Evolutionary conservation across 2,888 invertebrate genomes (phyloP).

Genomic region (Sipha maydis): DNA sequence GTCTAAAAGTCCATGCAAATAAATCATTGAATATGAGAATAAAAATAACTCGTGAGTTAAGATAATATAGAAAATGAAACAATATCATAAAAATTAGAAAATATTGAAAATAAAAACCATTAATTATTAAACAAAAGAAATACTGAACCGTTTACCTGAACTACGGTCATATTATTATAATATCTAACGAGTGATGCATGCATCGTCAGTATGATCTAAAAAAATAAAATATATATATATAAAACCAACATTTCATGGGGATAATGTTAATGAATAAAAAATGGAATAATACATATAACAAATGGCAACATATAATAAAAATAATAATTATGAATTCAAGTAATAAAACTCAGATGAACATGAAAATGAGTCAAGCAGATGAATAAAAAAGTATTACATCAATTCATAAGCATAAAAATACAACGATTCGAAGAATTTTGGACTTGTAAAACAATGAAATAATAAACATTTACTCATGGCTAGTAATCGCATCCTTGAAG

Average conservation of each 20-base stretch:
- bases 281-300: conserved; percentile 18
- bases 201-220: conserved; percentile 42
- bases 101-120: conserved; percentile 40
- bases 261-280: conserved; percentile 36
- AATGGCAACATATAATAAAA: conserved; percentile 23
- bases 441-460: conserved; percentile 60
- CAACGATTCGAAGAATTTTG: conserved; percentile 55
- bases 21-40: conserved; percentile 16
- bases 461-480: conserved; percentile 77
- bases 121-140: conserved; percentile 22
- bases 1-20: conserved; percentile 44
- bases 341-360: conserved; percentile 42
- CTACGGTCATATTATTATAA: conserved; percentile 23
- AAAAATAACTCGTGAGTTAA: conserved; percentile 12
- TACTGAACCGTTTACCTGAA: conserved; percentile 56
- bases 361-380: conserved; percentile 60
- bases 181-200: conserved; percentile 42
- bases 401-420: conserved; percentile 61
- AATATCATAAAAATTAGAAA: conserved; percentile 21
- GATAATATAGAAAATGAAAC: conserved; percentile 1
- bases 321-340: conserved; percentile 32
- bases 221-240: not conserved
- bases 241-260: conserved; percentile 27
- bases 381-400: conserved; percentile 58
- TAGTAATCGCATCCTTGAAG: conserved; percentile 95